These are phyloP conservation scores for Ispidina picta DNA, from an alignment of 2,797 vertebrate genomes.

Conservation along the genomic window DNA sequence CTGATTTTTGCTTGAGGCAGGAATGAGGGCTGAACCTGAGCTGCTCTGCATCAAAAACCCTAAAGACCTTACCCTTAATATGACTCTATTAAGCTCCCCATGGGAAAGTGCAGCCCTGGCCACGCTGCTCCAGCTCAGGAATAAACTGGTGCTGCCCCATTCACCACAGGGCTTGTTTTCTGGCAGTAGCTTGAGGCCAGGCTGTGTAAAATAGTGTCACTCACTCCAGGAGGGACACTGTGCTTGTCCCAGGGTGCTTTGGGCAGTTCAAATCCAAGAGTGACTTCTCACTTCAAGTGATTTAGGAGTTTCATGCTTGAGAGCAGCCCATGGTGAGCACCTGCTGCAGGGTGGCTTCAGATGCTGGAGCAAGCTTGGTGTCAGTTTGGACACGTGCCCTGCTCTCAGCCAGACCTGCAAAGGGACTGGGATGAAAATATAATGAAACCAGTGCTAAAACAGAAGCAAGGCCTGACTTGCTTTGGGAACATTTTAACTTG, in stretches of 20 bases:
- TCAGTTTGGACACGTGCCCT: neutral
- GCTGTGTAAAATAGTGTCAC: neutral
- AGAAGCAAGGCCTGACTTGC: neutral
- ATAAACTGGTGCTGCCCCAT: neutral
- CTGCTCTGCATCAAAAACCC: neutral
- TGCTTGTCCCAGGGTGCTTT: neutral
- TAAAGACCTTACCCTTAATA: neutral
- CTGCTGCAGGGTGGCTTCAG: neutral
- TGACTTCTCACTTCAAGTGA: fast-evolving
- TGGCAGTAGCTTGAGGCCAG: neutral
- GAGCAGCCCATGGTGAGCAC: fast-evolving
- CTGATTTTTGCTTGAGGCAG: neutral
- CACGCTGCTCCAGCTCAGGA: neutral
- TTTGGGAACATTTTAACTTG: neutral
- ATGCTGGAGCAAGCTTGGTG: neutral
- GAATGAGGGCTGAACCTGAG: neutral
- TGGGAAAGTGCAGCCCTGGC: neutral
- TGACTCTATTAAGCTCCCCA: neutral
- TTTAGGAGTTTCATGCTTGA: neutral
- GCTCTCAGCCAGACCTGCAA: neutral
- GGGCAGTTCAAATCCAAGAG: neutral
- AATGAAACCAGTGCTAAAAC: neutral
- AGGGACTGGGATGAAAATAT: neutral
- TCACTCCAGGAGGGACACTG: neutral
- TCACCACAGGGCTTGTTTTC: fast-evolving